A percentile compares a stretch with the other conserved stretches of the same genome.
Evolutionary conservation across 2,888 invertebrate genomes (phyloP).

Genomic region (Choreutis nemorana): DNA sequence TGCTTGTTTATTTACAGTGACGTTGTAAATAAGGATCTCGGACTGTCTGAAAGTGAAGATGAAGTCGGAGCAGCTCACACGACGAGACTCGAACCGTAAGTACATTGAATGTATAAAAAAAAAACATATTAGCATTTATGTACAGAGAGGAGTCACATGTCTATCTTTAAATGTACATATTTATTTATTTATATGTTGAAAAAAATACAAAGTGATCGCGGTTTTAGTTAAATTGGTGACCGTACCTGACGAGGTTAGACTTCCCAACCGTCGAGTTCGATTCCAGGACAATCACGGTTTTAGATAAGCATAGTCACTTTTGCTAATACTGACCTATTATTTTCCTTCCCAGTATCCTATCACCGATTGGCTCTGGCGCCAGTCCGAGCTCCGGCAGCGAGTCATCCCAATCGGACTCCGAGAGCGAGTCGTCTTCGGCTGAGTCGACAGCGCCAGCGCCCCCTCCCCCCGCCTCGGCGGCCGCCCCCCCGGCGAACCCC

Average conservation of each 20-base stretch:
- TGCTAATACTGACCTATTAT: background rate
- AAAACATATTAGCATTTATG: background rate
- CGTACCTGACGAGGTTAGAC: no score
- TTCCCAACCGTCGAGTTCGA: no score
- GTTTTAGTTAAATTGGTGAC: no score
- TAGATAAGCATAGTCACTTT: background rate
- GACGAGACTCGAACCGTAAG: constrained; percentile 46
- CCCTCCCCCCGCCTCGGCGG: constrained; percentile 19
- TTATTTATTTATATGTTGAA: no score
- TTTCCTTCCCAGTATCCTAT: constrained; percentile 35
- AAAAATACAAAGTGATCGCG: no score
- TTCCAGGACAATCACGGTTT: no score
- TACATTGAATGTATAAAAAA: constrained; percentile 9
- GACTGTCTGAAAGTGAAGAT: constrained; percentile 83
- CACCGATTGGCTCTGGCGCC: constrained; percentile 51
- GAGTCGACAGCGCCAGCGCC: constrained; percentile 24
- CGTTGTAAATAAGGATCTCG: constrained; percentile 70
- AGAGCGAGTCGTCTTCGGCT: constrained; percentile 68
- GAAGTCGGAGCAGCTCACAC: constrained; percentile 58
- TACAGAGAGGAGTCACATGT: background rate
- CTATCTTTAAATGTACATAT: no score
- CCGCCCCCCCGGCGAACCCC: constrained; percentile 35
- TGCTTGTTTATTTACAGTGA: constrained; percentile 49
- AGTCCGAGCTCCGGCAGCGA: constrained; percentile 61
- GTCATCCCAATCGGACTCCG: constrained; percentile 70